These are phyloP conservation scores for Erythrolamprus reginae DNA, from an alignment of 2,113 vertebrate genomes.

Conservation along the genomic window DNA sequence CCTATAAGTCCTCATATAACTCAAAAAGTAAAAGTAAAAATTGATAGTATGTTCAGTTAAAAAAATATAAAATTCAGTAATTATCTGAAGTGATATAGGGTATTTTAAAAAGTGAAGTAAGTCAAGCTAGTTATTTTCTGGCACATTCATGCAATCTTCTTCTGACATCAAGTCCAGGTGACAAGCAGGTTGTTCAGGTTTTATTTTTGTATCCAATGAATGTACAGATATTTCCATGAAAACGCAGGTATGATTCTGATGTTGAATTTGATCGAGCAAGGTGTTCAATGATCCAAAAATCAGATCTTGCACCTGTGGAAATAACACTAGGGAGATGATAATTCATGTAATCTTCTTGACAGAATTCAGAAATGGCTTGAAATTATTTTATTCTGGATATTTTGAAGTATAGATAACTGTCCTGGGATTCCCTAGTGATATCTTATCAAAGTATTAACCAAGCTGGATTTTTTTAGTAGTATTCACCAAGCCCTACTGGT, in stretches of 20 bases:
- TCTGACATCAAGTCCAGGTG: background rate
- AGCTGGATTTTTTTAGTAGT: background rate
- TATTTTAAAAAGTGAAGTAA: background rate
- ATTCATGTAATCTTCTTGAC: background rate
- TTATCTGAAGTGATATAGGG: background rate
- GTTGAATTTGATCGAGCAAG: background rate
- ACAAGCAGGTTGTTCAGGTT: background rate
- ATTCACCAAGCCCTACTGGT: background rate
- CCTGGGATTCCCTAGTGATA: background rate
- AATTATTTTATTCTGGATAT: background rate
- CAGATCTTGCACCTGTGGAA: background rate
- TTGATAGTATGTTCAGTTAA: constrained; percentile 2
- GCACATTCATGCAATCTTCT: background rate
- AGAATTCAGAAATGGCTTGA: background rate
- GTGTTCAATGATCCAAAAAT: background rate
- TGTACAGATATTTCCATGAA: background rate
- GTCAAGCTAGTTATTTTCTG: background rate
- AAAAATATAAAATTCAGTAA: background rate
- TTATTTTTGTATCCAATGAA: background rate
- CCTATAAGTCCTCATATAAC: constrained; percentile 6
- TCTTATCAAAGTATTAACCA: background rate
- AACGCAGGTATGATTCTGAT: background rate
- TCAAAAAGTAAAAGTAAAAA: constrained; percentile 16
- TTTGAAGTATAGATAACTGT: background rate
- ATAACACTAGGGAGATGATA: background rate